Evolutionary conservation across 2,888 invertebrate genomes (phyloP), one percentile per base, ranked within the genome.

Genomic region (Cylindroiulus punctatus): DNA sequence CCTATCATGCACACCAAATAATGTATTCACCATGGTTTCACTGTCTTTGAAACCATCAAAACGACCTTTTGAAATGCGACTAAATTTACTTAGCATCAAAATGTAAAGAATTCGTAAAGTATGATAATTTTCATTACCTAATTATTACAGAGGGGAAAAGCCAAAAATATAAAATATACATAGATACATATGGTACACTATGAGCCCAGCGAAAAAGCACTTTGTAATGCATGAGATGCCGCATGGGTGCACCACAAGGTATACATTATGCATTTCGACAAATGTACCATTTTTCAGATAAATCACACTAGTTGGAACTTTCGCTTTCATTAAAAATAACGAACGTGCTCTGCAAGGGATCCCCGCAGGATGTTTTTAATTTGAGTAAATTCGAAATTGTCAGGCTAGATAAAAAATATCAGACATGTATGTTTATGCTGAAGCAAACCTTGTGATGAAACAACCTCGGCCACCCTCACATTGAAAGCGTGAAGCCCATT

Each of bases 151-250:
- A 57, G 57, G 57, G 57, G n/a, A 57, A 57, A 57, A 57, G 57
- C 57, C n/a, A 57, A 57, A 57, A 57, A 57, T 57, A 57, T 57
- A n/a, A 57, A 57, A 57, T 57, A 57, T 57, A 57, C 57, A 57
- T 57, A 57, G 57, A 57, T 57, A 57, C 57, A 57, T 57, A 57
- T 57, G 57, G 5, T 57, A 57, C 57, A 57, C n/a, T 57, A 57
- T 57, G 57, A 57, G 57, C 57, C 22, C 57, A 57, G 57, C 57
- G n/a, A 22, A 57, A 8, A 57, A 57, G 57, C 57, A 57, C 57
- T 57, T 57, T 57, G 57, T 57, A 57, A 47, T 12, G 47, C 47
- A 57, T 57, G 57, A 57, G 22, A 57, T n/a, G n/a, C 57, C 7
- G 57, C 57, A 57, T 57, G 36, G 3, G 36, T 36, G 57, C 57